Base-by-base conservation (phyloP, 2,888 invertebrate species). In the Muschampia plurimacula region DNA sequence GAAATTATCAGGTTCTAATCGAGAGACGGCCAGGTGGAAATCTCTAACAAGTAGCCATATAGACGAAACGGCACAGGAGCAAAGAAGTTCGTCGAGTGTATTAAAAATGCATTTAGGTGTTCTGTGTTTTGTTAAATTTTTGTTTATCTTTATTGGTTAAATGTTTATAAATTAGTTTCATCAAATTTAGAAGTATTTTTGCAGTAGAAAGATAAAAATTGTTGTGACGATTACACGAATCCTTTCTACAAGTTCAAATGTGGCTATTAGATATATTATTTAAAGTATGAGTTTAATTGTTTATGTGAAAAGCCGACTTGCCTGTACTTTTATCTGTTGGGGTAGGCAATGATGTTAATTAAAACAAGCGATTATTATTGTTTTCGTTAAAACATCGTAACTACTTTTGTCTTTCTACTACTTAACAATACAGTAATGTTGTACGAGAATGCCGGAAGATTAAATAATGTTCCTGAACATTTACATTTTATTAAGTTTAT, bases 1-100 rank as follows among this genome's bases (percentile, higher is more conserved):
- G 0, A 95, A 93, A 83, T 74, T 89, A 15, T 84, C 84, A 9
- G 90, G 90, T 1, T 93, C 94, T 0, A 89, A 86, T 55, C 84
- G 87, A 76, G 80, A 81, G 32, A 88, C 83, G 72, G 92, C 89
- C 0, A 79, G 79, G 1, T 93, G 92, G 92, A 86, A 80, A 52
- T 84, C 83, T 67, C 32, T 72, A 12, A 72, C 67, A 9, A 32
- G 57, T 46, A 65, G 70, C 41, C 67, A 63, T 55, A 78, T 79
- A 59, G 82, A 84, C 28, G 83, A 85, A 66, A 78, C 77, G 2
- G 79, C 86, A 4, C 81, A 82, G 66, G 83, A 84, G 68, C 83
- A 84, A 76, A 79, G 81, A 67, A 86, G 83, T 74, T 75, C 74
- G 44, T 75, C 82, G 13, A 74, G 69, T 65, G 59, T 28, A 15